A percentile compares a stretch with the other conserved stretches of the same genome.
Evolutionary conservation across 2,797 vertebrate genomes (phyloP).

Genomic region (Cetoscarus ocellatus): DNA sequence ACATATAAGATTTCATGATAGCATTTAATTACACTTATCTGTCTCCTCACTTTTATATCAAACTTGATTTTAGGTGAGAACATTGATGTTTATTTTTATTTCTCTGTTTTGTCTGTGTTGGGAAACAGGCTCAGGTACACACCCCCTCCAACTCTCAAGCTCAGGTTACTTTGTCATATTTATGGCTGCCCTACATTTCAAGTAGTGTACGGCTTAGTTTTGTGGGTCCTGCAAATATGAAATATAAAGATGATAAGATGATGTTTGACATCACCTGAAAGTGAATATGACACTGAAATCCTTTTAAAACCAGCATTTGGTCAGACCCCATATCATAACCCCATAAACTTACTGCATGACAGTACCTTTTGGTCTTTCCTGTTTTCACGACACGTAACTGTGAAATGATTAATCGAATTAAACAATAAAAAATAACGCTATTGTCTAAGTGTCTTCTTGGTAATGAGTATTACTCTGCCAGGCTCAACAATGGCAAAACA

Average conservation of each 20-base stretch:
- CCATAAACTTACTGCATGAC: background rate
- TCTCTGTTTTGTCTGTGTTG: background rate
- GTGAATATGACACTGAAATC: too few relatives aligned
- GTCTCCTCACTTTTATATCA: background rate
- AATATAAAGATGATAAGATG: too few relatives aligned
- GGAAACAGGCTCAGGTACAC: conserved; percentile 34
- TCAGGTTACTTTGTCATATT: conserved; percentile 61
- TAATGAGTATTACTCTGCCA: too few relatives aligned
- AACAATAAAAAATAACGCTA: background rate
- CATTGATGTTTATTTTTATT: background rate
- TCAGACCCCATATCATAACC: too few relatives aligned
- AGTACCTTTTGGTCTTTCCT: background rate
- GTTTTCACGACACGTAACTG: too few relatives aligned
- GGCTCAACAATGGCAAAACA: background rate
- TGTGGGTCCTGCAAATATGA: background rate
- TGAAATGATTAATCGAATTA: too few relatives aligned
- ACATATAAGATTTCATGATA: background rate
- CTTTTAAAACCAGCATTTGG: too few relatives aligned
- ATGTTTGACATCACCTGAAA: too few relatives aligned
- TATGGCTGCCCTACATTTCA: conserved; percentile 5
- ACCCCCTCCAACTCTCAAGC: conserved; percentile 8
- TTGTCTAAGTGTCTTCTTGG: background rate
- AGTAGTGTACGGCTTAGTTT: background rate
- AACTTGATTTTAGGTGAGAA: background rate
- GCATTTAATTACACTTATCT: background rate